Conservation (phyloP, 2,888 invertebrate species). For the Sphaerophoria rueppellii region DNA sequence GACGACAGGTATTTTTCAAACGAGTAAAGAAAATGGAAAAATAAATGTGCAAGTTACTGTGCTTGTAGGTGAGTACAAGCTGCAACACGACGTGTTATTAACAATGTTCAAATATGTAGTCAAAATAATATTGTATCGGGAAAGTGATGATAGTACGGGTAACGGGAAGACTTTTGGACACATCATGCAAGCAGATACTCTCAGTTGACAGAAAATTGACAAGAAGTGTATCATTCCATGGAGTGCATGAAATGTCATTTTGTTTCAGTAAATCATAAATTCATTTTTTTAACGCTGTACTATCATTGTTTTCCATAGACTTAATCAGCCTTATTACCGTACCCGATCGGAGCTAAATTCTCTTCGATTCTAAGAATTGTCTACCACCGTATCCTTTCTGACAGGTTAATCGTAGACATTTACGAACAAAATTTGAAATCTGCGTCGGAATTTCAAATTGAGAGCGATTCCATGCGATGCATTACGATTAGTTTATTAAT, state of each 20-base stretch:
- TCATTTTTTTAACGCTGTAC: slow-evolving; percentile 49
- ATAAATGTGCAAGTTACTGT: slow-evolving; percentile 94
- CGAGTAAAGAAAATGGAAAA: slow-evolving; percentile 90
- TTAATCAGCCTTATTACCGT: too few relatives aligned
- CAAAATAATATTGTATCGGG: slow-evolving; percentile 35
- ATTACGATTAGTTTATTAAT: too few relatives aligned
- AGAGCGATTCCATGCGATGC: too few relatives aligned
- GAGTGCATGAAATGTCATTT: neutral
- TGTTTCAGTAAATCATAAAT: slow-evolving; percentile 22
- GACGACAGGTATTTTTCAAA: slow-evolving; percentile 78
- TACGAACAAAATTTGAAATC: too few relatives aligned
- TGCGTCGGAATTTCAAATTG: too few relatives aligned
- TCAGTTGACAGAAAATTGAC: slow-evolving; percentile 10
- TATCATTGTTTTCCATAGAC: slow-evolving; percentile 65
- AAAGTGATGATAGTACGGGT: slow-evolving; percentile 70
- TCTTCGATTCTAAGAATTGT: too few relatives aligned
- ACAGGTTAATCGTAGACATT: too few relatives aligned
- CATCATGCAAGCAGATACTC: slow-evolving; percentile 12
- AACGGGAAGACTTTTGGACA: slow-evolving; percentile 29
- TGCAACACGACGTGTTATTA: slow-evolving; percentile 48
- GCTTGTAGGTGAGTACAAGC: slow-evolving; percentile 85
- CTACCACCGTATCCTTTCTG: too few relatives aligned
- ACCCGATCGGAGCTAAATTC: too few relatives aligned
- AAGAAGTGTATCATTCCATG: slow-evolving; percentile 25
- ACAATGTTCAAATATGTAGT: slow-evolving; percentile 47